phyloP scores from a whole-genome alignment of 2,888 invertebrate species.

The Rhagium mordax region DNA sequence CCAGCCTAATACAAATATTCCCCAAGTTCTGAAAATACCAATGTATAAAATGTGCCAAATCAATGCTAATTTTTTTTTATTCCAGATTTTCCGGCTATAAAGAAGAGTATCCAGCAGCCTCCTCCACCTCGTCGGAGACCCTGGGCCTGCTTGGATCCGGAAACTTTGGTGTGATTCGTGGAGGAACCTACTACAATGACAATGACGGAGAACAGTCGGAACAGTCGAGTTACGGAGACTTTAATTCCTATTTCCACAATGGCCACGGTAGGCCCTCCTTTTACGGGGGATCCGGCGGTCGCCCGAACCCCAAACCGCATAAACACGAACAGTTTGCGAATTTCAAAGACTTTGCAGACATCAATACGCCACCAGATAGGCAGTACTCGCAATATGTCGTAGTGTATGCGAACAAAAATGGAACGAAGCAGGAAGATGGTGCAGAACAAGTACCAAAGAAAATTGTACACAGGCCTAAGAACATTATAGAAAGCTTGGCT shows the following conservation, averaged over 20 bases:
- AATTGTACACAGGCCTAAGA: slow-evolving; percentile 72
- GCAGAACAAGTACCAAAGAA: slow-evolving; percentile 60
- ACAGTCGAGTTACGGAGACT: slow-evolving; percentile 73
- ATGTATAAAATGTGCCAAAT: too few relatives aligned
- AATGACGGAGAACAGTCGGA: slow-evolving; percentile 79
- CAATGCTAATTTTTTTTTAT: slow-evolving; percentile 11
- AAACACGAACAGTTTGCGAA: slow-evolving; percentile 90
- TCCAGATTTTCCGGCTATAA: slow-evolving; percentile 68
- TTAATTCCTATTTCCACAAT: slow-evolving; percentile 75
- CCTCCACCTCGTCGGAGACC: slow-evolving; percentile 15
- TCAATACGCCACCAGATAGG: slow-evolving; percentile 85
- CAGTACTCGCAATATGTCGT: slow-evolving; percentile 89
- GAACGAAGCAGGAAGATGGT: slow-evolving; percentile 72
- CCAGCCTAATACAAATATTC: too few relatives aligned
- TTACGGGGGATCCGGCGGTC: slow-evolving; percentile 67
- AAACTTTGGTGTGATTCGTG: slow-evolving; percentile 89
- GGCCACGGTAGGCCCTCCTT: slow-evolving; percentile 81
- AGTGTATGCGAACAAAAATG: slow-evolving; percentile 86
- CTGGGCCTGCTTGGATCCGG: slow-evolving; percentile 80
- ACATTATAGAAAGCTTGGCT: slow-evolving; percentile 86
- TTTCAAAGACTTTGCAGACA: slow-evolving; percentile 92
- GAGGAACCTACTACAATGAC: slow-evolving; percentile 88
- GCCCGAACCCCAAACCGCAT: slow-evolving; percentile 77
- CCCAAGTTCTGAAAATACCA: too few relatives aligned
- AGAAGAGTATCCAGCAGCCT: slow-evolving; percentile 45